Conservation (phyloP, 1,140 invertebrate genomes). For the Bacillus rossius region DNA sequence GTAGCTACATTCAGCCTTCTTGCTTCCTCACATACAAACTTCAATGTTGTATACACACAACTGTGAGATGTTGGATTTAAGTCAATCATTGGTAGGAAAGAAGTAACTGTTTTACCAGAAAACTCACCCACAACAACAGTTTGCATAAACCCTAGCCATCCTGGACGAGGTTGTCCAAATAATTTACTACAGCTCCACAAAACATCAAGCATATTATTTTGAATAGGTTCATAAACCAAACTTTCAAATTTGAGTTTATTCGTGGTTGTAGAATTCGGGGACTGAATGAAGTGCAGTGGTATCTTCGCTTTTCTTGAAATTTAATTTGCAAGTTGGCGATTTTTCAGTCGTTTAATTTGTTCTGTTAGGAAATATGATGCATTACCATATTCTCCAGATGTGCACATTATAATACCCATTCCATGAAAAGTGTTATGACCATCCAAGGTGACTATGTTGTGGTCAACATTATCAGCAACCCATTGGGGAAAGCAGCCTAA, state of each 20-base stretch:
- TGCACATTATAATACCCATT: conserved; percentile 35
- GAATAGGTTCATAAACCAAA: not conserved
- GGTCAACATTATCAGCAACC: conserved; percentile 34
- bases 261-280: too few species aligned
- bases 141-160: conserved; percentile 32
- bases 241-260: not conserved
- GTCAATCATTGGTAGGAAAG: conserved; percentile 21
- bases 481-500: conserved; percentile 30
- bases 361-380: not conserved
- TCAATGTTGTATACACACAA: conserved; percentile 24
- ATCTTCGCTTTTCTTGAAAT: not conserved
- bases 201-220: too few species aligned
- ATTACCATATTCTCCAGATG: not conserved
- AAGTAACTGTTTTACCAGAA: conserved; percentile 18
- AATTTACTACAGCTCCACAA: too few species aligned
- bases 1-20: conserved; percentile 16
- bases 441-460: conserved; percentile 25
- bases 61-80: too few species aligned
- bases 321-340: not conserved
- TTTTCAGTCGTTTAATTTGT: not conserved
- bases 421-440: conserved; percentile 38
- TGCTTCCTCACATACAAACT: conserved; percentile 12
- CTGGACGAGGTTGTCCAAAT: conserved; percentile 11
- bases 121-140: conserved; percentile 18
- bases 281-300: not conserved